A percentile compares a stretch with the other conserved stretches of the same genome.
Evolutionary conservation across 2,113 vertebrate genomes (phyloP).

Genomic region (Baryphthengus martii): DNA sequence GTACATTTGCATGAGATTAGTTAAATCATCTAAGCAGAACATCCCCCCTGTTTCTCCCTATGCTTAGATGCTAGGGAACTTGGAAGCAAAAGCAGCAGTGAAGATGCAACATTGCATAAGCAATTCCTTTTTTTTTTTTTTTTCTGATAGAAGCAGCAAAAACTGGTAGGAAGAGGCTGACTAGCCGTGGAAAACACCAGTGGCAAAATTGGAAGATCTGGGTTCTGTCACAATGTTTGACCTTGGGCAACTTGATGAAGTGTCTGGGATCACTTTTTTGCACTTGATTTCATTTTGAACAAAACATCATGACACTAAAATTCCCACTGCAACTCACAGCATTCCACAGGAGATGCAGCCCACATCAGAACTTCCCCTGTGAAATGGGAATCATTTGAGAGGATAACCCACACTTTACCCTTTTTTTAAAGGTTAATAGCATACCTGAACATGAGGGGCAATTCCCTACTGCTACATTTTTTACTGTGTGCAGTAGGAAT

Average conservation of each 20-base stretch:
- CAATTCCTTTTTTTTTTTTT: not conserved
- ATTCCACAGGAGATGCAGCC: not conserved
- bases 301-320: not conserved
- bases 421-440: not conserved
- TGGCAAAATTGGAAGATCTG: not conserved
- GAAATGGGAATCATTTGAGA: not conserved
- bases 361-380: not conserved
- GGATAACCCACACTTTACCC: not conserved
- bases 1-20: slow-evolving; percentile 18
- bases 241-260: not conserved
- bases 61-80: not conserved
- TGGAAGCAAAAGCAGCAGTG: not conserved
- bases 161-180: not conserved
- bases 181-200: not conserved
- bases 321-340: not conserved
- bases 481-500: not conserved
- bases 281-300: not conserved
- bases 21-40: slow-evolving; percentile 6
- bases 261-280: not conserved
- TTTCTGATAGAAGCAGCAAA: not conserved
- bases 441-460: not conserved
- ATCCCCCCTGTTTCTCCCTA: not conserved
- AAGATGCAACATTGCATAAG: not conserved
- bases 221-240: not conserved
- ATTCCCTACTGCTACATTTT: not conserved